phyloP scores from a whole-genome alignment of 2,797 vertebrate genomes.

The Picus viridis region DNA sequence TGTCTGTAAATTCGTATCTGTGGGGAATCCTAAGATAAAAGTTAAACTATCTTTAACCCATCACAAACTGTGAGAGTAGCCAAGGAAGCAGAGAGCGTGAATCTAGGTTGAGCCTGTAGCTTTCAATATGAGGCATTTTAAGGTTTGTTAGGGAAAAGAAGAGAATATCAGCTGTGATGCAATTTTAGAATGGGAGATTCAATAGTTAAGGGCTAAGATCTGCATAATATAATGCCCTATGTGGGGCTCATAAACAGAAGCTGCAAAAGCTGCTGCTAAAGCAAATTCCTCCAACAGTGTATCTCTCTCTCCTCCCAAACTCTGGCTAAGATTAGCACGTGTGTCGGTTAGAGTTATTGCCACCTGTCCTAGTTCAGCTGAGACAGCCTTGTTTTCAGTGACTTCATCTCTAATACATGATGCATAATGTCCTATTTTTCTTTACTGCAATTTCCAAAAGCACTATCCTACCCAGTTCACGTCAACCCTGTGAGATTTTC shows the following conservation, averaged over 20 bases:
- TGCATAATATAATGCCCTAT: slow-evolving; percentile 33
- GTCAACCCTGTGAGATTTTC: not conserved
- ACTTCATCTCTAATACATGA: slow-evolving; percentile 52
- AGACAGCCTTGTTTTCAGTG: slow-evolving; percentile 55
- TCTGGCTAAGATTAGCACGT: slow-evolving; percentile 65
- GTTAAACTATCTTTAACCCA: slow-evolving; percentile 9
- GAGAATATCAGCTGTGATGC: not conserved
- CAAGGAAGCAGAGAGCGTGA: not conserved
- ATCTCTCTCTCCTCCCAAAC: slow-evolving; percentile 43
- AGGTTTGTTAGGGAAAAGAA: not conserved
- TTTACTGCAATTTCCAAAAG: not conserved
- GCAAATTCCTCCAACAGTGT: slow-evolving; percentile 57
- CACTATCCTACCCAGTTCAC: not conserved
- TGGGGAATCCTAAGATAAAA: slow-evolving; percentile 53
- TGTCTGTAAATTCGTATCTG: not conserved
- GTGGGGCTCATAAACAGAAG: slow-evolving; percentile 55
- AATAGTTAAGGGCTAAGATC: not conserved
- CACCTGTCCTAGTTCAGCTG: slow-evolving; percentile 72
- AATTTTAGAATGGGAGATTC: not conserved
- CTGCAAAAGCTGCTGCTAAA: slow-evolving; percentile 58
- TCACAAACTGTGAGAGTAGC: not conserved
- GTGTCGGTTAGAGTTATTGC: slow-evolving; percentile 52
- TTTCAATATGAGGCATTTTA: not conserved
- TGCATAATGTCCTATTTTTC: slow-evolving; percentile 64
- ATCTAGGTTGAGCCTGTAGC: not conserved